Percentiles rank a stretch among this genome's conserved stretches.
These are phyloP conservation scores for Panthera uncia DNA, from an alignment of 2,113 vertebrate species.

Conservation along the genomic window DNA sequence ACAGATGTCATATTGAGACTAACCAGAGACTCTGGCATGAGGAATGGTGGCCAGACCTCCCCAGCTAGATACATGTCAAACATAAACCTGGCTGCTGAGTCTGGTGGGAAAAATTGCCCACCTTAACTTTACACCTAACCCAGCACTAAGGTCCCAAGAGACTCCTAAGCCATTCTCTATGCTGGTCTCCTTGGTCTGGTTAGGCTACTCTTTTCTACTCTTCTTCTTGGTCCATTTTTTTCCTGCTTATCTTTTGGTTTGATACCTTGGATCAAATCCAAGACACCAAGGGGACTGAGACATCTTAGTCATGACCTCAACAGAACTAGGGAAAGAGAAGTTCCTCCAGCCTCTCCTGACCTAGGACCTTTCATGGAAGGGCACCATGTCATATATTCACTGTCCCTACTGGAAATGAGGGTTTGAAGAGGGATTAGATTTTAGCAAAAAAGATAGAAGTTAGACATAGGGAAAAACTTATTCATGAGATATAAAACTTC, in stretches of 20 bases:
- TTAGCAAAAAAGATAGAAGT: neutral
- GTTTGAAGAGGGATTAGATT: neutral
- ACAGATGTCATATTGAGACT: neutral
- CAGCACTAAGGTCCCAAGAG: neutral
- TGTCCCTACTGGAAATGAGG: neutral
- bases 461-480: neutral
- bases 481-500: neutral
- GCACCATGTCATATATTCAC: neutral
- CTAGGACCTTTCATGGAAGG: neutral
- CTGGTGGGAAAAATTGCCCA: neutral
- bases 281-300: neutral
- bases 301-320: neutral
- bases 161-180: neutral
- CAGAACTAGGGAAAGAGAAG: neutral
- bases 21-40: neutral
- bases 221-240: neutral
- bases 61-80: neutral
- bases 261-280: neutral
- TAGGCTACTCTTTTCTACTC: neutral
- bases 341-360: neutral
- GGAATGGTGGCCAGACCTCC: neutral
- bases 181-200: neutral
- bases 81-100: neutral
- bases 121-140: neutral
- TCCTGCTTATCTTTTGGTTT: slow-evolving; percentile 28